Base-by-base conservation (phyloP, 2,797 vertebrate species). In the Gadopsis bispinosus region DNA sequence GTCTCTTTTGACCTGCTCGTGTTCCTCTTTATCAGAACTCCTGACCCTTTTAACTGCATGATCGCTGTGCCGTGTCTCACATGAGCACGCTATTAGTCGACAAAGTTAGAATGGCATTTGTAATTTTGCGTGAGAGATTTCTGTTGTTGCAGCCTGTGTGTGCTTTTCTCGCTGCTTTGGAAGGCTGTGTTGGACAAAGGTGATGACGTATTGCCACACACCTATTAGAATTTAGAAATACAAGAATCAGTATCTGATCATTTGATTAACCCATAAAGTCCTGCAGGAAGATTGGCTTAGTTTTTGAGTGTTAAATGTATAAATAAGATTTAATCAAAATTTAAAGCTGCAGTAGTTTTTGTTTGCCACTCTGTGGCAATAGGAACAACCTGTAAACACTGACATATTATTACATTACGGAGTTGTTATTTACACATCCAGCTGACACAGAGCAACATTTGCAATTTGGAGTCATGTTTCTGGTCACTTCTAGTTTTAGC, bases 1-100 rank as follows among this genome's bases (percentile, higher is more conserved):
- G 59, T 47, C 55, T 54, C 58, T 62, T 58, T 70, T 89, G 91
- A 90, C 85, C 86, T 56, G 31, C 70, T 37, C 37, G 4, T 86
- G 86, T 90, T 76, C 54, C 20, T 66, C 53, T 79, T 77, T 22
- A 67, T 72, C 67, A 39, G 35, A 75, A 74, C 78, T 62, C 51
- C 55, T 37, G 75, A 69, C 64, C 69, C 60, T 20, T 67, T 69
- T 33, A 47, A 73, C 62, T 35, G 54, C 53, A 31, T 72, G 51
- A 81, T 59, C 39, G 56, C 67, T 22, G 39, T 54, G 73, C 65
- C 29, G 1, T 83, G 79, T 64, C 47, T 68, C 16, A 54, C 26
- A 16, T 16, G 0, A 29, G 17, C 48, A 33, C 43, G 3, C 6
- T 22, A 26, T 35, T 55, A 61, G 53, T 43, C 63, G 31, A 62